Evolutionary conservation across 2,797 vertebrate genomes (phyloP).

Genomic region (Sebastes alutus): DNA sequence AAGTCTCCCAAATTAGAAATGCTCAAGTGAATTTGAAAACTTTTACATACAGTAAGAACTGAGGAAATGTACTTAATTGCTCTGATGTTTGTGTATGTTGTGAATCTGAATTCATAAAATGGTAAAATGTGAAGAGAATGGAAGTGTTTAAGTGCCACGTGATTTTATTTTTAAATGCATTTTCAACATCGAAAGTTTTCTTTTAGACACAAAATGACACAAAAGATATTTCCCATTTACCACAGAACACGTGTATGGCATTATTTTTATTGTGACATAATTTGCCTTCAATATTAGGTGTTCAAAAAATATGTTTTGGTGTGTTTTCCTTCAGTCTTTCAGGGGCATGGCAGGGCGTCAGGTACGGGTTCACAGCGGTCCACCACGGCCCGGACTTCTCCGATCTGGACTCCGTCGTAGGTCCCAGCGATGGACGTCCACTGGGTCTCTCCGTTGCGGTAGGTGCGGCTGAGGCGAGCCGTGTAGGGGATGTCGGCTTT

Average conservation of each 20-base stretch:
- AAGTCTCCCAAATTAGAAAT: too few relatives aligned
- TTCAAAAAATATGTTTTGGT: accelerated
- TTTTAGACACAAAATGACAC: not conserved
- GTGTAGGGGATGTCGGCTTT: conserved; percentile 81
- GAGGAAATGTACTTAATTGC: not conserved
- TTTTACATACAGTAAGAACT: not conserved
- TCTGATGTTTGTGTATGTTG: not conserved
- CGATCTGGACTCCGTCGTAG: conserved; percentile 82
- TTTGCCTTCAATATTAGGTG: conserved; percentile 8
- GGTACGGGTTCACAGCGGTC: conserved; percentile 78
- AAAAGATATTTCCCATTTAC: not conserved
- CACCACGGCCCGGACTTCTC: conserved; percentile 79
- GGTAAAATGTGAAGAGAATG: not conserved
- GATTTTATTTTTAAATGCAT: not conserved
- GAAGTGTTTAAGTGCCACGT: not conserved
- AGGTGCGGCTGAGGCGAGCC: conserved; percentile 79
- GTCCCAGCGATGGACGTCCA: conserved; percentile 78
- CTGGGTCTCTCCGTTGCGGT: conserved; percentile 80
- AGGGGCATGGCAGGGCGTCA: conserved; percentile 77
- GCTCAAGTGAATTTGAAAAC: not conserved
- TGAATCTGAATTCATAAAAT: not conserved
- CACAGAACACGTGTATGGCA: accelerated
- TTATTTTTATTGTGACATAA: conserved; percentile 12
- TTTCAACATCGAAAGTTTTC: not conserved
- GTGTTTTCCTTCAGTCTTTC: not conserved